Conservation (phyloP, 2,888 invertebrate genomes). For the Conistra vaccinii region DNA sequence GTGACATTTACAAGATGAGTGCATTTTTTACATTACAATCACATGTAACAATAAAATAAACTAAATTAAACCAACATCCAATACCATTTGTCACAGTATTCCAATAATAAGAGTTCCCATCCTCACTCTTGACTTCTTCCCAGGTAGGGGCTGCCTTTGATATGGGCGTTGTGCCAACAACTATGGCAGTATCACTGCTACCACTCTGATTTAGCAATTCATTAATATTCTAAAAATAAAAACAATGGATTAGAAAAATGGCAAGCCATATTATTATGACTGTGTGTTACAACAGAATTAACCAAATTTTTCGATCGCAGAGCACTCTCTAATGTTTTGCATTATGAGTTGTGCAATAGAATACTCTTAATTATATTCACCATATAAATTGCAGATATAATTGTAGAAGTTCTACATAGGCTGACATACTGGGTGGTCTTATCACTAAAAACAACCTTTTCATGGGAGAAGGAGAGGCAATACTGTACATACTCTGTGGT, state of each 20-base stretch:
- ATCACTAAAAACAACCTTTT: neutral
- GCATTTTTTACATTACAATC: neutral
- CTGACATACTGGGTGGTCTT: neutral
- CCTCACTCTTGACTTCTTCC: constrained; percentile 95
- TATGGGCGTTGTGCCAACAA: constrained; percentile 64
- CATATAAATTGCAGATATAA: neutral
- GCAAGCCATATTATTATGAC: neutral
- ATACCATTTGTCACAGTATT: constrained; percentile 95
- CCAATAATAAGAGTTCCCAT: constrained; percentile 96
- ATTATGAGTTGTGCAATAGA: no score
- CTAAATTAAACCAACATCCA: constrained; percentile 21
- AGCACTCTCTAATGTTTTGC: no score
- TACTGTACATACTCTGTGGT: neutral
- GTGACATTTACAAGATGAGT: neutral
- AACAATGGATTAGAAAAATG: neutral
- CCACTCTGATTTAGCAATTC: constrained; percentile 78
- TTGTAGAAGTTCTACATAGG: neutral
- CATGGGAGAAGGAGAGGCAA: no score
- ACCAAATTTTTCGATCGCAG: no score
- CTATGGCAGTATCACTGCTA: constrained; percentile 70
- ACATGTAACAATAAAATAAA: neutral
- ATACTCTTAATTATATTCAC: neutral
- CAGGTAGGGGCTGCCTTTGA: constrained; percentile 86
- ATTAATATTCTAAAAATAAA: constrained; percentile 81
- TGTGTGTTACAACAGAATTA: neutral